Evolutionary conservation across 2,113 vertebrate species (phyloP).

Genomic region (Promerops cafer): DNA sequence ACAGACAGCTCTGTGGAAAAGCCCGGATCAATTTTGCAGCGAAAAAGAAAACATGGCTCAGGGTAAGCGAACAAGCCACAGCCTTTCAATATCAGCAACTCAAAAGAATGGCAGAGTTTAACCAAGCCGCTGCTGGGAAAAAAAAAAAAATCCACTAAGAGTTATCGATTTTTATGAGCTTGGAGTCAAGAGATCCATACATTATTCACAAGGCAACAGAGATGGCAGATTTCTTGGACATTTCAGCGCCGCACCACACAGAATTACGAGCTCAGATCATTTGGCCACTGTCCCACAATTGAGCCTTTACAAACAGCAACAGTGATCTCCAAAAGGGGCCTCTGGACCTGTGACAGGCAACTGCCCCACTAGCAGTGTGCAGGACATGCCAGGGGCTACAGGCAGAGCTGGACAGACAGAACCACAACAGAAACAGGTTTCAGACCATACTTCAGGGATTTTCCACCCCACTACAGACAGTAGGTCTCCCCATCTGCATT

Average conservation of each 20-base stretch:
- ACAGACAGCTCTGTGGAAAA: background rate
- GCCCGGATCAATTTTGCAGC: background rate
- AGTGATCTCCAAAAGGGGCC: background rate
- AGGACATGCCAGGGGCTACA: background rate
- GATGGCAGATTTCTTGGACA: conserved; percentile 7
- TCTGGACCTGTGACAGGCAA: background rate
- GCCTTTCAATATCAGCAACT: conserved; percentile 24
- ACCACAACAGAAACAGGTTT: background rate
- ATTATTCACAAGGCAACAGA: conserved; percentile 27
- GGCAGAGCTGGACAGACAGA: background rate
- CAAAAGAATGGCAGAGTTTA: conserved; percentile 22
- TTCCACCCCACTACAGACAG: background rate
- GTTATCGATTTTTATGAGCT: conserved; percentile 43
- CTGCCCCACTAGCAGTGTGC: background rate
- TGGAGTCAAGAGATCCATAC: conserved; percentile 22
- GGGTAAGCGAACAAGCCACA: background rate
- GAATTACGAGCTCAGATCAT: background rate
- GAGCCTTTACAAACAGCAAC: background rate
- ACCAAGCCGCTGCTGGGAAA: background rate
- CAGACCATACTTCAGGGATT: background rate
- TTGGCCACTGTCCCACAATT: background rate
- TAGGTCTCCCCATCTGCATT: background rate
- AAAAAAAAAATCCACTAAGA: background rate
- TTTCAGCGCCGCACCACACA: background rate
- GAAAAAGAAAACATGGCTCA: background rate